Conservation (phyloP, 2,888 invertebrate genomes). For the Troides helena region DNA sequence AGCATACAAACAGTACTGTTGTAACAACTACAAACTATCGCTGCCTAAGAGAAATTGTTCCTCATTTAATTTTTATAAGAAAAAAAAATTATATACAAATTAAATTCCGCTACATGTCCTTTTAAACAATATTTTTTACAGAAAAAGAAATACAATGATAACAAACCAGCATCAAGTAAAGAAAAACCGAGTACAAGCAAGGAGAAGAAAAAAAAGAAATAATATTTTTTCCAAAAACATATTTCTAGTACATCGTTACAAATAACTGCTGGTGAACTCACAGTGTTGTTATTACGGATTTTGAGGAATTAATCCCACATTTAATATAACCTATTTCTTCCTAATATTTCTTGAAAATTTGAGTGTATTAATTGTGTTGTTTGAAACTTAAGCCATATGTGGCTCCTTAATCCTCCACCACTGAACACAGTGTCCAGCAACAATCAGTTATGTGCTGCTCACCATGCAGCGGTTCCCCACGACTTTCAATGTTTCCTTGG, state of each 20-base stretch:
- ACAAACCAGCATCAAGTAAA: conserved; percentile 51
- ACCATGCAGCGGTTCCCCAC: too few species aligned
- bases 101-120: neutral
- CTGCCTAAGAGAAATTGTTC: too few species aligned
- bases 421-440: too few species aligned
- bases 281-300: neutral
- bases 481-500: too few species aligned
- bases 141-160: conserved; percentile 63
- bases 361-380: too few species aligned
- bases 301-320: neutral
- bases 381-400: too few species aligned
- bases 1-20: too few species aligned
- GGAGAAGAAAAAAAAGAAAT: conserved; percentile 45
- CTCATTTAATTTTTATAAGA: too few species aligned
- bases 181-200: conserved; percentile 44
- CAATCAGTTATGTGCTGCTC: too few species aligned
- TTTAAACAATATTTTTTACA: conserved; percentile 36
- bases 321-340: neutral
- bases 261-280: neutral
- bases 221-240: neutral
- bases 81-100: neutral
- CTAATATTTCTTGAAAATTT: neutral
- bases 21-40: too few species aligned
- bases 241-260: too few species aligned
- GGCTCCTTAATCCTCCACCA: too few species aligned